Evolutionary conservation across 1,140 invertebrate genomes (phyloP).

Genomic region (Eueides isabella): DNA sequence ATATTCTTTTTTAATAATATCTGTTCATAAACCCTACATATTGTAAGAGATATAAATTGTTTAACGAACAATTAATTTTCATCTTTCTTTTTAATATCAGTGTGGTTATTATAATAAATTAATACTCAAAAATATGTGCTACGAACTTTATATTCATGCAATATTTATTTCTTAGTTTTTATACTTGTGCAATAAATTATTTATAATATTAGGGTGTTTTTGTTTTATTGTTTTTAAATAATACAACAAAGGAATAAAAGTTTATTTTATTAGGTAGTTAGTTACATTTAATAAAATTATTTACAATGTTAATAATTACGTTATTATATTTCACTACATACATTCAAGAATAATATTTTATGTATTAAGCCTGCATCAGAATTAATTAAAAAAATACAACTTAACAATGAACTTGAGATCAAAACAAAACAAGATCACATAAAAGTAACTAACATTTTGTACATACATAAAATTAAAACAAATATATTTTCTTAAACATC

Average conservation of each 20-base stretch:
- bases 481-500: conserved; percentile 13
- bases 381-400: conserved; percentile 13
- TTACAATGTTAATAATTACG: conserved; percentile 57
- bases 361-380: conserved; percentile 33
- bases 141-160: neutral
- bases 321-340: conserved; percentile 40
- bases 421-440: conserved; percentile 15
- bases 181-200: conserved; percentile 51
- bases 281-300: conserved; percentile 64
- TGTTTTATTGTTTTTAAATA: conserved; percentile 9
- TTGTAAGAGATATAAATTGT: too few relatives aligned
- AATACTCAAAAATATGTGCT: conserved; percentile 11
- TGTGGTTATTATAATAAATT: neutral
- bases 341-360: conserved; percentile 35
- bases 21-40: too few relatives aligned
- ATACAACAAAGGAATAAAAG: conserved; percentile 35
- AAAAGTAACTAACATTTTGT: conserved; percentile 17
- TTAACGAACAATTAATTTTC: too few relatives aligned
- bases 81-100: too few relatives aligned
- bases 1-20: too few relatives aligned
- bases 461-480: conserved; percentile 20
- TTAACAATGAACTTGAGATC: conserved; percentile 24
- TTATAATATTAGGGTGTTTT: conserved; percentile 12
- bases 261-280: conserved; percentile 37
- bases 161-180: neutral